Evolutionary conservation across 2,113 vertebrate species (phyloP).

Genomic region (Promerops cafer): DNA sequence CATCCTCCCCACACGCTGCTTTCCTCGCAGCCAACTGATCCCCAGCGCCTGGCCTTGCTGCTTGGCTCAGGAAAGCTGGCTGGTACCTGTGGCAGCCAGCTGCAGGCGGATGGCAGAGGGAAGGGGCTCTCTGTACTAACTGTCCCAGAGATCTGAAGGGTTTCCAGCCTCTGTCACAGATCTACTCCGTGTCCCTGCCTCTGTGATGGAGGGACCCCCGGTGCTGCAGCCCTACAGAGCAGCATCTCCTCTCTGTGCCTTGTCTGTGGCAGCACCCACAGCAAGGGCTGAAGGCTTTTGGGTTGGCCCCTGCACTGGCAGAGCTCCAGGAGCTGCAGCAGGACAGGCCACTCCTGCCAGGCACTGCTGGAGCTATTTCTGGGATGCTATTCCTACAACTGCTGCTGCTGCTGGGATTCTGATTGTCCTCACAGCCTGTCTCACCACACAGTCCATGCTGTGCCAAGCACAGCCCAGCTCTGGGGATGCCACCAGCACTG

Average conservation of each 20-base stretch:
- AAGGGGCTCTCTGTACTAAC: background rate
- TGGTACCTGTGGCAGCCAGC: background rate
- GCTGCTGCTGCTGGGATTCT: background rate
- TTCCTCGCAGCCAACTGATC: background rate
- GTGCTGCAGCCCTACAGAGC: background rate
- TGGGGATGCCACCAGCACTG: background rate
- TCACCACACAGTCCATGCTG: background rate
- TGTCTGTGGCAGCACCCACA: background rate
- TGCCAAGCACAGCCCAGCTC: background rate
- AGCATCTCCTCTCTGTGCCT: background rate
- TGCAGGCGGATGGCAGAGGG: background rate
- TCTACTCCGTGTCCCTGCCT: accelerated
- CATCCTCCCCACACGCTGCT: background rate
- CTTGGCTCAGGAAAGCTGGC: background rate
- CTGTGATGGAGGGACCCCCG: accelerated
- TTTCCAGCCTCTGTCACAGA: background rate
- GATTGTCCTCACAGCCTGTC: background rate
- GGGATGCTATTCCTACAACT: background rate
- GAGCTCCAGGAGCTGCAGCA: background rate
- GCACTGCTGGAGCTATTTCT: background rate
- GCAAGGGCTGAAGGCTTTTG: background rate
- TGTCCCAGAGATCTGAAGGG: background rate
- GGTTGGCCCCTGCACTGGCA: background rate
- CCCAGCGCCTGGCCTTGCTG: background rate
- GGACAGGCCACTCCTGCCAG: background rate